phyloP scores from a whole-genome alignment of 2,797 vertebrate genomes.

The Urosaurus nigricauda region DNA sequence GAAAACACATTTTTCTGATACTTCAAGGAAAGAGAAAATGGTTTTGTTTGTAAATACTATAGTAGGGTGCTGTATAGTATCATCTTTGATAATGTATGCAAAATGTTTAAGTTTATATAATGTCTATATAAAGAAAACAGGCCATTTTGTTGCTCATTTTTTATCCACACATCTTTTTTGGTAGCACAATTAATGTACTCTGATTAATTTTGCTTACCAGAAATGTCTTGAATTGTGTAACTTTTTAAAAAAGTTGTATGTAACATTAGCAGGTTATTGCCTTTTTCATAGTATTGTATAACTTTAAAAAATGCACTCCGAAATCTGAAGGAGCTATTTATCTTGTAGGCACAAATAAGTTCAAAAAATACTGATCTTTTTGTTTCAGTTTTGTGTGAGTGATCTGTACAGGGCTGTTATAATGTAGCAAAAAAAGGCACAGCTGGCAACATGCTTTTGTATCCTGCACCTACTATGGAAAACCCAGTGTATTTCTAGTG shows the following conservation, averaged over 20 bases:
- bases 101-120: slow-evolving; percentile 68
- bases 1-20: slow-evolving; percentile 61
- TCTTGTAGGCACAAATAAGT: not conserved
- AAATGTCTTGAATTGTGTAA: slow-evolving; percentile 57
- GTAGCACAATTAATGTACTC: slow-evolving; percentile 59
- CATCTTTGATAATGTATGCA: slow-evolving; percentile 69
- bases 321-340: slow-evolving; percentile 55
- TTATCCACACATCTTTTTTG: slow-evolving; percentile 49
- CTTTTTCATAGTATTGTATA: slow-evolving; percentile 65
- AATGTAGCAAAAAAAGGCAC: not conserved
- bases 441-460: not conserved
- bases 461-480: not conserved
- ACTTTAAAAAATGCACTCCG: slow-evolving; percentile 66
- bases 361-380: slow-evolving; percentile 60
- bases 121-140: slow-evolving; percentile 63
- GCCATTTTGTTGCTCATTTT: slow-evolving; percentile 53
- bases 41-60: slow-evolving; percentile 69
- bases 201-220: slow-evolving; percentile 65
- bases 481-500: not conserved
- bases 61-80: slow-evolving; percentile 68
- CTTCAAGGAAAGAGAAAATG: slow-evolving; percentile 60
- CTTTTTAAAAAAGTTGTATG: slow-evolving; percentile 58
- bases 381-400: not conserved
- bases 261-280: slow-evolving; percentile 63
- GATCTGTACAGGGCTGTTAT: not conserved